Conservation (phyloP, 2,113 vertebrate species). For the Oreochromis aureus region DNA sequence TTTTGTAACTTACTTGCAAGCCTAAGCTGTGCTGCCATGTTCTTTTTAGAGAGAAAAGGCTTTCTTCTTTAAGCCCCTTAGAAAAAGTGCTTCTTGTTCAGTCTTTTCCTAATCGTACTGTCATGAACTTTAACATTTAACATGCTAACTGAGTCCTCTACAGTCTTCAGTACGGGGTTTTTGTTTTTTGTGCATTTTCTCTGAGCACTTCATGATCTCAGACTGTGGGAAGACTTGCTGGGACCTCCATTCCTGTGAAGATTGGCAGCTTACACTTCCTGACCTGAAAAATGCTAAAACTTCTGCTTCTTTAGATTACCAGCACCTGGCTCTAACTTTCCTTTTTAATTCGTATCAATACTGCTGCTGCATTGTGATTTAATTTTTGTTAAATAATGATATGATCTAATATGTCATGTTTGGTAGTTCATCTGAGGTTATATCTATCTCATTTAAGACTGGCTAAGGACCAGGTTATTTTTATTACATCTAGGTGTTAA, state of each 20-base stretch:
- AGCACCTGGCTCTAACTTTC: fast-evolving
- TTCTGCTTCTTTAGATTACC: fast-evolving
- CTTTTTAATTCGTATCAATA: fast-evolving
- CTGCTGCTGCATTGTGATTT: neutral
- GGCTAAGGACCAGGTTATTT: neutral
- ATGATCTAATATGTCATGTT: neutral
- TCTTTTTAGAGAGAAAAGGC: neutral
- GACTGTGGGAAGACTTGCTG: no score
- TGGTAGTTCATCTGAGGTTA: neutral
- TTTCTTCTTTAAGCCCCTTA: no score
- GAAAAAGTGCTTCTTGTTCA: no score
- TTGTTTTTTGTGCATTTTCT: neutral
- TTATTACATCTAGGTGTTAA: neutral
- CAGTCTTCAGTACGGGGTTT: neutral
- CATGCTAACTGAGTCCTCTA: neutral
- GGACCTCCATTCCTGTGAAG: neutral
- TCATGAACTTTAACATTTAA: neutral
- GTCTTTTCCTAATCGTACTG: no score
- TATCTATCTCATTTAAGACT: neutral
- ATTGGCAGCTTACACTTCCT: neutral
- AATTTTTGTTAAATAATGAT: neutral
- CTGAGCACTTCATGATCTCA: neutral
- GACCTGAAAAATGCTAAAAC: neutral
- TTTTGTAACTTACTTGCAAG: fast-evolving
- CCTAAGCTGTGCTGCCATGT: neutral